A percentile compares a stretch with the other conserved stretches of the same genome.
phyloP scores from a whole-genome alignment of 2,113 vertebrate genomes.

The Platysteira castanea region DNA sequence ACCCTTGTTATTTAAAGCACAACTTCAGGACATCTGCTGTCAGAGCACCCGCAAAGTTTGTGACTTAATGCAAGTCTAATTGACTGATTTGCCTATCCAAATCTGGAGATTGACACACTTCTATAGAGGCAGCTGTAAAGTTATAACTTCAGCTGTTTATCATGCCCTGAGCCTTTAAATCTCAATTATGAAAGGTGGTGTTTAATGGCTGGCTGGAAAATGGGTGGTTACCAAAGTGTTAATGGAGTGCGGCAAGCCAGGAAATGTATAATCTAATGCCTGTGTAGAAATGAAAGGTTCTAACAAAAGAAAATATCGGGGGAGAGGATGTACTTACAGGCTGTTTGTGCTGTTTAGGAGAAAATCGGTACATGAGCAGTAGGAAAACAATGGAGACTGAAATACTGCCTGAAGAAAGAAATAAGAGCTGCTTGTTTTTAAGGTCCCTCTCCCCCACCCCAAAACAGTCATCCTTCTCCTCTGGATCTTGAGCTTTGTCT shows the following conservation, averaged over 20 bases:
- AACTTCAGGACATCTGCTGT: neutral
- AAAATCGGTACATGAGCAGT: constrained; percentile 53
- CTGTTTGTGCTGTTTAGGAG: constrained; percentile 45
- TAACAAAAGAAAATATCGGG: constrained; percentile 14
- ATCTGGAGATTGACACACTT: constrained; percentile 44
- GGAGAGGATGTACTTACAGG: neutral
- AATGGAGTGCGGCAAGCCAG: neutral
- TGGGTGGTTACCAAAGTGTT: neutral
- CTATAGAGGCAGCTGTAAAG: constrained; percentile 46
- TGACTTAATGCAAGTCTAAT: constrained; percentile 28
- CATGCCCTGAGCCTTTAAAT: constrained; percentile 60
- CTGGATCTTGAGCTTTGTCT: neutral
- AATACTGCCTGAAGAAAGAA: constrained; percentile 53
- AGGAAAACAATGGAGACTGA: constrained; percentile 35
- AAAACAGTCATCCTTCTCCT: neutral
- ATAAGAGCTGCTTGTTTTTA: constrained; percentile 13
- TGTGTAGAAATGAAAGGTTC: constrained; percentile 6
- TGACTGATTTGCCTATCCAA: constrained; percentile 29
- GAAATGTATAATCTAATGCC: constrained; percentile 31
- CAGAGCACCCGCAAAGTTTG: constrained; percentile 3
- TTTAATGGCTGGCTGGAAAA: constrained; percentile 50
- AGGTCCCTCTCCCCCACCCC: neutral
- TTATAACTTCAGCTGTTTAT: constrained; percentile 53
- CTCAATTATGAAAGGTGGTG: constrained; percentile 66
- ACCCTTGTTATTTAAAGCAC: constrained; percentile 17